These are phyloP conservation scores for Albula glossodonta DNA, from an alignment of 2,113 vertebrate species.

Conservation along the genomic window DNA sequence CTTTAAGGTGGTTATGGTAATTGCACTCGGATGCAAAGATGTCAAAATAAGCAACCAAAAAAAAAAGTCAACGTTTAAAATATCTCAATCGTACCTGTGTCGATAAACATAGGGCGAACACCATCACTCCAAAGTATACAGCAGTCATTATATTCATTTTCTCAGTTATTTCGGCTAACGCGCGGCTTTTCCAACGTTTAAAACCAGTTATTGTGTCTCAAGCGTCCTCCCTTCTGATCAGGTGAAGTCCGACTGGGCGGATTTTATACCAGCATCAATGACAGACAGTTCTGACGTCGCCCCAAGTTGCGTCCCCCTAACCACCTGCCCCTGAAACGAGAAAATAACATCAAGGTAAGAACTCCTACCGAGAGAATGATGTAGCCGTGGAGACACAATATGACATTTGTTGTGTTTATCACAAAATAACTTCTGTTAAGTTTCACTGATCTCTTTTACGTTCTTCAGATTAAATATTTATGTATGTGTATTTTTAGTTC, in stretches of 20 bases:
- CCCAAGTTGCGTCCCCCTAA: not conserved
- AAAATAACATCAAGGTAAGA: not conserved
- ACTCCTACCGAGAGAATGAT: not conserved
- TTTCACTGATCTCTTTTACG: no score
- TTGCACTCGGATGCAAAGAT: not conserved
- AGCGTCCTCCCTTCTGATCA: not conserved
- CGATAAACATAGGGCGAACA: constrained; percentile 64
- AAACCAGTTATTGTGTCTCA: constrained; percentile 45
- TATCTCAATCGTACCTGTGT: constrained; percentile 61
- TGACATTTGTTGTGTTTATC: not conserved
- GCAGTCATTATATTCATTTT: constrained; percentile 64
- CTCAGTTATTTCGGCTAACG: constrained; percentile 33
- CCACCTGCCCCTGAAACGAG: not conserved
- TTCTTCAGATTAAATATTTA: no score
- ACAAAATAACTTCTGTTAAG: not conserved
- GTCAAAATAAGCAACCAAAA: not conserved
- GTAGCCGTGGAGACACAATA: not conserved
- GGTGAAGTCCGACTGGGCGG: not conserved
- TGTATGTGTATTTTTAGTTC: no score
- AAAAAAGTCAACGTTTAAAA: not conserved
- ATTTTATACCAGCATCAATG: constrained; percentile 12
- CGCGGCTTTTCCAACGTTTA: constrained; percentile 45
- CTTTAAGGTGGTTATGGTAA: no score
- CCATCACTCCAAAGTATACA: constrained; percentile 57
- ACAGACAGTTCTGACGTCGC: constrained; percentile 20